Evolutionary conservation across 2,888 invertebrate genomes (phyloP).

Genomic region (Aporophyla lueneburgensis): DNA sequence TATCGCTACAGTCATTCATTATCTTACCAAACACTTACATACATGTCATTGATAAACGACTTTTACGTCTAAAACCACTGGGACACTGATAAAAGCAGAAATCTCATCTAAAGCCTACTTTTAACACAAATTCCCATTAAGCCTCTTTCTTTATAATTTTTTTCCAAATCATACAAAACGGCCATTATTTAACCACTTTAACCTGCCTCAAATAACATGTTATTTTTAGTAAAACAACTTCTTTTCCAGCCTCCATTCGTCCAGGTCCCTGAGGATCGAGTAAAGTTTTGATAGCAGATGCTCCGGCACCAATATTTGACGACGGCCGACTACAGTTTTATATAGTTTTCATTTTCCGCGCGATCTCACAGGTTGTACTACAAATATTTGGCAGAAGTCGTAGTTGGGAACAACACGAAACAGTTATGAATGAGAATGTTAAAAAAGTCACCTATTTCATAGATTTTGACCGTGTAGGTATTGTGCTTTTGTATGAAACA

Average conservation of each 20-base stretch:
- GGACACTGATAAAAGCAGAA: slow-evolving; percentile 5
- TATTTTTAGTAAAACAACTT: background rate
- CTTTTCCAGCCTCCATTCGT: slow-evolving; percentile 49
- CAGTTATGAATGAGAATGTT: background rate
- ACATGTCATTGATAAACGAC: background rate
- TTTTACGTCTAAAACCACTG: background rate
- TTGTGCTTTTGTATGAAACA: no score
- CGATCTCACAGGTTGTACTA: slow-evolving; percentile 62
- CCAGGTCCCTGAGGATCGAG: slow-evolving; percentile 63
- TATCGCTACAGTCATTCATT: background rate
- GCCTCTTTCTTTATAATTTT: background rate
- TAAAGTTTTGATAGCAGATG: slow-evolving; percentile 84
- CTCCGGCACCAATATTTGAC: slow-evolving; percentile 79
- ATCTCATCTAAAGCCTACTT: background rate
- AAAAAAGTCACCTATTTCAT: background rate
- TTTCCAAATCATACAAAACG: background rate
- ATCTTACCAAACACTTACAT: background rate
- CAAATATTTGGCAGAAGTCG: slow-evolving; percentile 61
- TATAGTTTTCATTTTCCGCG: slow-evolving; percentile 83
- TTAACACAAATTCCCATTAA: background rate
- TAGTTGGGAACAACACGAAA: slow-evolving; percentile 28
- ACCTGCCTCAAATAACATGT: background rate
- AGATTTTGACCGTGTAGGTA: no score
- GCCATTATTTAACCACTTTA: slow-evolving; percentile 3
- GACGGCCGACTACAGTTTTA: slow-evolving; percentile 76